These are phyloP conservation scores for Tachysurus fulvidraco DNA, from an alignment of 2,113 vertebrate genomes.

Conservation along the genomic window DNA sequence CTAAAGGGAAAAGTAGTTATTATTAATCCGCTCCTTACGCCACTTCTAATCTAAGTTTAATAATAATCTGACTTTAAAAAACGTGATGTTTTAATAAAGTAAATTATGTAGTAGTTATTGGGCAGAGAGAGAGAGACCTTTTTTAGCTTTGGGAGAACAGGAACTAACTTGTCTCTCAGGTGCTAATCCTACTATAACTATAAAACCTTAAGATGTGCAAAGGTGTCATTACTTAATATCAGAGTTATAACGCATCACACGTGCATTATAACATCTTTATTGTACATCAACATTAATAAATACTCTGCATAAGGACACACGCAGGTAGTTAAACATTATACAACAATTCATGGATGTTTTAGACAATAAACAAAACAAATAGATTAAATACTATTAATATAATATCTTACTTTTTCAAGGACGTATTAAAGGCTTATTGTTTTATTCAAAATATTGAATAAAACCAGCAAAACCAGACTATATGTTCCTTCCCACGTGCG, in stretches of 20 bases:
- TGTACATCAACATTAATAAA: background rate
- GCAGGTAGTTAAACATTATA: too few species aligned
- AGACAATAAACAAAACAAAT: background rate
- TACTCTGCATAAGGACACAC: background rate
- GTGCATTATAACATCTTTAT: background rate
- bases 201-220: background rate
- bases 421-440: background rate
- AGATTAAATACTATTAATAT: background rate
- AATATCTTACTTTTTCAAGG: slow-evolving; percentile 29
- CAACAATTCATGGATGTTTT: too few species aligned
- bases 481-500: background rate
- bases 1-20: background rate
- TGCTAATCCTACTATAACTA: background rate
- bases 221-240: background rate
- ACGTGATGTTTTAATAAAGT: too few species aligned
- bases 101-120: too few species aligned
- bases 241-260: background rate
- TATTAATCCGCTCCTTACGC: background rate
- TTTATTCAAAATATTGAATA: background rate
- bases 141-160: background rate
- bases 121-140: background rate
- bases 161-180: background rate
- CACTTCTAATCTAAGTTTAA: too few species aligned
- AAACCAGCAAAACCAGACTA: background rate
- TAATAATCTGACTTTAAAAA: too few species aligned